phyloP scores from a whole-genome alignment of 2,888 invertebrate species.

The Andrena marginata region DNA sequence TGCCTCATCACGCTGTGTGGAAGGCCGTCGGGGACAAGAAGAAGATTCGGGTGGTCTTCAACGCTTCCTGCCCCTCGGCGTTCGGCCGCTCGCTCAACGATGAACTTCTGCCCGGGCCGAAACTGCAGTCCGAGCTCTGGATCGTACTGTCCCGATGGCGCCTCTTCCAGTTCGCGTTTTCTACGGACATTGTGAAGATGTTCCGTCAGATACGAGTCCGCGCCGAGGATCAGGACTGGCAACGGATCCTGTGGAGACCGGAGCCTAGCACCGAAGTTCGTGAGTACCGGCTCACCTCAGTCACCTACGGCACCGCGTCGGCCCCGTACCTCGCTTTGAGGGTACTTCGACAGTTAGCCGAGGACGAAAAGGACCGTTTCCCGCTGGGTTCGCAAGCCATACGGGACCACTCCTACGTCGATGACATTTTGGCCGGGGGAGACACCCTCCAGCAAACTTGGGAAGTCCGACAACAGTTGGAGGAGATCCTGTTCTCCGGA shows the following conservation, averaged over 20 bases:
- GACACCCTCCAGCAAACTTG: background rate
- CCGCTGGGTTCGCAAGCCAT: background rate
- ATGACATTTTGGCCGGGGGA: background rate
- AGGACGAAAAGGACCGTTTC: background rate
- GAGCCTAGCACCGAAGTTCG: background rate
- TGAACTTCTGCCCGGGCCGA: background rate
- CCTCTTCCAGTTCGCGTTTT: background rate
- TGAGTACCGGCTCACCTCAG: background rate
- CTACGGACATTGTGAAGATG: conserved; percentile 10
- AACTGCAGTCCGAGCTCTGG: background rate
- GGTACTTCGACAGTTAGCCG: background rate
- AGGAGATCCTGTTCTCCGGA: background rate
- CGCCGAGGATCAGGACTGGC: background rate
- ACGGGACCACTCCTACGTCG: background rate
- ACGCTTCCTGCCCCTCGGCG: background rate
- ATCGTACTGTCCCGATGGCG: background rate
- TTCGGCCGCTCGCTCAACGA: background rate
- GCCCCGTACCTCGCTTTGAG: background rate
- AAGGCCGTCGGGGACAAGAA: background rate
- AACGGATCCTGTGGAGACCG: background rate
- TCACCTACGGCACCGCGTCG: background rate
- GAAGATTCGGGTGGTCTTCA: background rate
- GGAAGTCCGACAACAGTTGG: background rate
- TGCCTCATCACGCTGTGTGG: too few species aligned
- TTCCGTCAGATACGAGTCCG: background rate